Base-by-base conservation (phyloP, 2,113 vertebrate species). In the Bombycilla garrulus region DNA sequence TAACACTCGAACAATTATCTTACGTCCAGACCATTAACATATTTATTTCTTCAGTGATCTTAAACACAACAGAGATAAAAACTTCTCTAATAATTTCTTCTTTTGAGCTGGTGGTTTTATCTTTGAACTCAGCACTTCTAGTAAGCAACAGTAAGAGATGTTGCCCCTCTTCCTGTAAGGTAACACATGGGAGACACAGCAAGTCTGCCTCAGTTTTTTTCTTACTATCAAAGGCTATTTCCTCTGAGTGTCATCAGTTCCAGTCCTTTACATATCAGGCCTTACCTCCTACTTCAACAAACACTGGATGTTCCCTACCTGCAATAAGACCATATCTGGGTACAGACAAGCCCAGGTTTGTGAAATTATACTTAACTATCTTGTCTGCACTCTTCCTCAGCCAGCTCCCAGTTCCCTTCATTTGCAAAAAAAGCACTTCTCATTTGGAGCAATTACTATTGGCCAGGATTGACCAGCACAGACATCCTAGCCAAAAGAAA, bases 271-370 rank as follows among this genome's bases (percentile, higher is more conserved):
- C 6, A 10, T 31, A 85, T 19, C 18, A 79, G 42, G 74, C 28
- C n/a, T 53, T 38, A 38, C 22, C 31, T 65, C 29, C 60, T 45
- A 48, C 22, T 31, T 90, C 20, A 71, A 62, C 61, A 71, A 88
- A 82, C 14, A 40, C 11, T 28, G 54, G 18, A 44, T 29, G 12
- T 19, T 65, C 19, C 26, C 36, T 51, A 23, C 11, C 45, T 57
- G 36, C 24, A 61, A 2, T 20, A 79, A 42, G 19, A n/a, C 29
- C 17, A 48, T 33, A 58, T 9, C 0, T 20, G 4, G 14, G 44
- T 35, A 70, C 15, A 70, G 28, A 81, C 9, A 90, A 92, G 15
- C 7, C 26, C 42, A 70, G 6, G 31, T 51, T 44, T 81, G n/a
- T 40, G 45, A 87, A 90, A 69, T 45, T 69, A 62, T 9, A 65